These are phyloP conservation scores for Drosophila tropicalis DNA, from an alignment of 1,140 invertebrate species.

Conservation along the genomic window DNA sequence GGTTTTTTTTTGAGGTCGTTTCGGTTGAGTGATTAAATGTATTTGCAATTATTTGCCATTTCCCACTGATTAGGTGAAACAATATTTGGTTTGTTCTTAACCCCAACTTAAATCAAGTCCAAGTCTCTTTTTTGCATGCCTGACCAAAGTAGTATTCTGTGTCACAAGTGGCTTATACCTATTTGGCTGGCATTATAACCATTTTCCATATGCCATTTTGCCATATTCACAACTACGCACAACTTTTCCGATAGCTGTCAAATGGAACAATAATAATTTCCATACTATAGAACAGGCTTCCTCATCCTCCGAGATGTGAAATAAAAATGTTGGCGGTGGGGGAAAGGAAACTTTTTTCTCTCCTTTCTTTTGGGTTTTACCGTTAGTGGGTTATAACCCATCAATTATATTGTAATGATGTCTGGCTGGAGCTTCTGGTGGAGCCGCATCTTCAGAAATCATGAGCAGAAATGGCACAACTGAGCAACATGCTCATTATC, in stretches of 20 bases:
- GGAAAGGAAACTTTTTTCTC: constrained; percentile 57
- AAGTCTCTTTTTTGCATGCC: neutral
- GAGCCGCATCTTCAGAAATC: constrained; percentile 72
- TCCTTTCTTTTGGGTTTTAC: constrained; percentile 50
- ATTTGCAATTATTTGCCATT: neutral
- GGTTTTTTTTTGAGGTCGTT: constrained; percentile 24
- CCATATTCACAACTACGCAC: constrained; percentile 53
- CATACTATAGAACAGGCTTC: constrained; percentile 45
- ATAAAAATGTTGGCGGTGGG: constrained; percentile 26
- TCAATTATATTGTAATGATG: constrained; percentile 82
- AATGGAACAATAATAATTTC: constrained; percentile 73
- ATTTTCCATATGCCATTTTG: constrained; percentile 48
- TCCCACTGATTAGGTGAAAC: neutral
- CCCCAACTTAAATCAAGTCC: neutral
- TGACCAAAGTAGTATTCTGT: constrained; percentile 66
- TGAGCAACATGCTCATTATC: constrained; percentile 75
- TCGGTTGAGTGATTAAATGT: constrained; percentile 21
- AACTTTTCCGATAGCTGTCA: constrained; percentile 59
- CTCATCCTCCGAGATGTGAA: constrained; percentile 24
- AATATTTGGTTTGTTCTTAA: neutral
- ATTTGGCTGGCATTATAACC: constrained; percentile 59
- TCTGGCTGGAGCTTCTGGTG: constrained; percentile 56
- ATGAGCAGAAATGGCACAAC: constrained; percentile 45
- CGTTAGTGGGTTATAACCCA: constrained; percentile 75
- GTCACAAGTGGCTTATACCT: constrained; percentile 51